Base-by-base conservation (phyloP, 1,140 invertebrate species). In the Telenomus remus region DNA sequence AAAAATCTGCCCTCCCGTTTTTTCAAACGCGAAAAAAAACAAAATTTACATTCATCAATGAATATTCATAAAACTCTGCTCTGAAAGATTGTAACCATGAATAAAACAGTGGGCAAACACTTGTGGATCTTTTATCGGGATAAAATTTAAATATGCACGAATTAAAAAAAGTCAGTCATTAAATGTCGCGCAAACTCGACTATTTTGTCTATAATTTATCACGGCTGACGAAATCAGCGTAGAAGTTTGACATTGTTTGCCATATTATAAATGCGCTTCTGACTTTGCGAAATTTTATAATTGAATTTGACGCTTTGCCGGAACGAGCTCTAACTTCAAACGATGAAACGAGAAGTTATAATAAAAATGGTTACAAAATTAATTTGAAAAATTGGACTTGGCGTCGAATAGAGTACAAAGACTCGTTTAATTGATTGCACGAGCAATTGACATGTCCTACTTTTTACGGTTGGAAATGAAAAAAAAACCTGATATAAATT, bases 31-130 rank as follows among this genome's bases (percentile, higher is more conserved):
- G 13, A 1, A n/a, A 57, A 55, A 70, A 63, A 33, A 27, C 56
- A 60, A 60, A 27, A 27, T 6, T 65, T 60, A 74, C 61, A 74
- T 68, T 68, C 66, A 75, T 75, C 9, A 11, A 63, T 68, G 71
- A 66, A 75, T 75, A 75, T 75, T 56, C 64, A 75, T 68, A 19
- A 39, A 34, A 27, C 19, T n/a, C 13, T 47, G 43, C 33, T 16
- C 68, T 53, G 68, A 75, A 75, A 66, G 63, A 63, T 68, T 37
- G 51, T 37, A 12, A 49, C 55, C 64, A 75, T 75, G 72, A 75
- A 75, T 75, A 75, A 75, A 69, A 69, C 57, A 75, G 72, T 42
- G 54, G 50, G 57, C 64, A 68, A 68, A 75, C 69, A 75, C 64
- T 75, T 75, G 69, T 69, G 53, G 49, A 59, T 63, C 57, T 63